Base-by-base conservation (phyloP, 1,140 invertebrate species). In the Drosophila pruinosa region DNA sequence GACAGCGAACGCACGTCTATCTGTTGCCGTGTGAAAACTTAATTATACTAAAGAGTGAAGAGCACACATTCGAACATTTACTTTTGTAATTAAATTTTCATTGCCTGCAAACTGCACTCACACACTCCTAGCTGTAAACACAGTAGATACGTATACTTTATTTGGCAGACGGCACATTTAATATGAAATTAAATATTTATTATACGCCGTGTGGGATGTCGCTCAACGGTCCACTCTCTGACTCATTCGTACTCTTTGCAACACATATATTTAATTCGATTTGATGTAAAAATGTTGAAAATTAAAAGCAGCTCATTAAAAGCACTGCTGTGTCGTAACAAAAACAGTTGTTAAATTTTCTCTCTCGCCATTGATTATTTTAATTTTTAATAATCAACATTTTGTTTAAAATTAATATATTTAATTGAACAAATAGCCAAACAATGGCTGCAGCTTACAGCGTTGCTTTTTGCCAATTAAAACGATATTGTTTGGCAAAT, bases 41-140 rank as follows among this genome's bases (percentile, higher is more conserved):
- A 85, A 85, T 79, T 58, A 76, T 72, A 67, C 65, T 65, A 57
- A 12, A 38, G 6, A 50, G 45, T 24, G 10, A 7, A 47, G 45
- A 26, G 28, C 50, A 28, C 39, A 61, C 59, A 72, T 79, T 73
- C 63, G 38, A 73, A 64, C 68, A 73, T 77, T 86, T 85, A 86
- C 69, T 75, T 61, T 88, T 71, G 67, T 81, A 88, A 88, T 88
- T 88, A 88, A 77, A 78, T 65, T 86, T 83, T 41, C 34, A 80
- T 48, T 48, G 61, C n/a, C 28, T 50, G 52, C 61, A 81, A 45
- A 62, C 62, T 58, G 54, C 41, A 28, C 36, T 7, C 19, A 63
- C 21, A 22, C 15, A 43, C 48, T 47, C 36, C 43, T 36, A 21
- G 21, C 22, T 26, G 15, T 15, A 36, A 8, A 38, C n/a, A 47